phyloP scores from a whole-genome alignment of 2,113 vertebrate genomes.

The human region GRCh38 chr6:140144501-140145000 shows the following conservation, averaged over 20 bases:
- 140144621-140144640: background rate
- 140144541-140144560: background rate
- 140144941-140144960: conserved; percentile 53
- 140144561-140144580: background rate
- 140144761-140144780: conserved; percentile 52
- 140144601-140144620: background rate
- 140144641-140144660: background rate
- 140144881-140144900: conserved; percentile 65
- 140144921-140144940: conserved; percentile 72
- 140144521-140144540: background rate
- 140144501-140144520: background rate
- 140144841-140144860: conserved; percentile 64
- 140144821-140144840: conserved; percentile 55
- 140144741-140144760: conserved; percentile 39
- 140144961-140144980: conserved; percentile 49
- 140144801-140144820: conserved; percentile 69
- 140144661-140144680: conserved; percentile 29
- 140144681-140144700: conserved; percentile 26
- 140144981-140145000: conserved; percentile 43
- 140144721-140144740: conserved; percentile 9
- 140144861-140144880: conserved; percentile 65
- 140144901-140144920: conserved; percentile 60
- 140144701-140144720: conserved; percentile 35
- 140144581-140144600: background rate
- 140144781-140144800: conserved; percentile 65